These are phyloP conservation scores for Thaumetopoea pityocampa DNA, from an alignment of 1,140 invertebrate species.

Conservation along the genomic window DNA sequence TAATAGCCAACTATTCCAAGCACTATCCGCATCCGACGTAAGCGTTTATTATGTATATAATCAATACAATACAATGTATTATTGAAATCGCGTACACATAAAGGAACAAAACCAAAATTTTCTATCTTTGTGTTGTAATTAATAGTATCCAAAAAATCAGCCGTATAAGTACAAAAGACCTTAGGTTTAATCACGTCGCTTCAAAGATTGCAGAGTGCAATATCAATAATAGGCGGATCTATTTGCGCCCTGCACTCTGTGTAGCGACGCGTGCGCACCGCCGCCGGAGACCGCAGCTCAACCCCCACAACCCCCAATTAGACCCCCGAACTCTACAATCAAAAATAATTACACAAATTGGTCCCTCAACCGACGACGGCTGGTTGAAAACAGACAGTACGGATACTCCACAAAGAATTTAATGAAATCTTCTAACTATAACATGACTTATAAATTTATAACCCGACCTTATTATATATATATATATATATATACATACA, in stretches of 20 bases:
- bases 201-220: conserved; percentile 67
- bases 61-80: conserved; percentile 20
- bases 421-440: conserved; percentile 45
- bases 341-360: conserved; percentile 24
- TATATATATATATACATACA: too few relatives aligned
- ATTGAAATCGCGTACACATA: conserved; percentile 59
- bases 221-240: conserved; percentile 72
- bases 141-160: conserved; percentile 64
- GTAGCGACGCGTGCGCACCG: conserved; percentile 42
- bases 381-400: conserved; percentile 38
- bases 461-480: conserved; percentile 22
- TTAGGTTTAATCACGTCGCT: conserved; percentile 50
- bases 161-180: conserved; percentile 62
- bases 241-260: conserved; percentile 62
- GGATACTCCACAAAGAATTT: conserved; percentile 64
- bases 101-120: conserved; percentile 76
- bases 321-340: too few relatives aligned
- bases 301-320: not conserved
- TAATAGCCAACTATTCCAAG: conserved; percentile 49
- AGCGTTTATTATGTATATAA: conserved; percentile 69
- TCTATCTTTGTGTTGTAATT: conserved; percentile 55
- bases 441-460: conserved; percentile 56
- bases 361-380: conserved; percentile 29
- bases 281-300: not conserved
- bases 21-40: conserved; percentile 44